Conservation (phyloP, 2,797 vertebrate species). For the Poeciliopsis presidionis region DNA sequence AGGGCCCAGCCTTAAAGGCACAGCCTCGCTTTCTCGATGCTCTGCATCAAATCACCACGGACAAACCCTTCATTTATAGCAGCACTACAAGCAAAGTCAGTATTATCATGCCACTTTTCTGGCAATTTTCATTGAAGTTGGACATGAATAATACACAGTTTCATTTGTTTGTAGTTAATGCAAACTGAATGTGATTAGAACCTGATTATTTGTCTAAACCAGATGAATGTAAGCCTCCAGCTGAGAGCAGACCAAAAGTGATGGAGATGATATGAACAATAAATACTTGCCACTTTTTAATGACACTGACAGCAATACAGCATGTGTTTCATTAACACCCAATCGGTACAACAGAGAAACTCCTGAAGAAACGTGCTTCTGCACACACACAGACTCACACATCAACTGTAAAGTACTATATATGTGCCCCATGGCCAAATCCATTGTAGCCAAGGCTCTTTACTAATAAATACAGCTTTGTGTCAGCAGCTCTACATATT, state of each 20-base stretch:
- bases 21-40: conserved; percentile 29
- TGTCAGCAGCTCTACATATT: conserved; percentile 70
- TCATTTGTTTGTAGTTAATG: conserved; percentile 11
- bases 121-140: not conserved
- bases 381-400: conserved; percentile 27
- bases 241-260: conserved; percentile 13
- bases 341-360: conserved; percentile 21
- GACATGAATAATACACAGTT: not conserved
- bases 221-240: conserved; percentile 16
- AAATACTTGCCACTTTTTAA: conserved; percentile 53
- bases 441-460: conserved; percentile 59
- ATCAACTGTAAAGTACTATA: conserved; percentile 55
- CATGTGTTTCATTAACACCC: conserved; percentile 59
- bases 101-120: not conserved
- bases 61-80: conserved; percentile 2
- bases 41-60: conserved; percentile 25
- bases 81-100: not conserved
- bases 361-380: conserved; percentile 8
- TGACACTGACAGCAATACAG: conserved; percentile 49
- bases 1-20: conserved; percentile 69
- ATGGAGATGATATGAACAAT: conserved; percentile 36
- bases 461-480: conserved; percentile 69
- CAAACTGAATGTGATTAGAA: not conserved
- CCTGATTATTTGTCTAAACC: not conserved
- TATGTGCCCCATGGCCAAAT: conserved; percentile 64